Evolutionary conservation across 2,113 vertebrate genomes (phyloP).

Genomic region (Synchiropus splendidus): DNA sequence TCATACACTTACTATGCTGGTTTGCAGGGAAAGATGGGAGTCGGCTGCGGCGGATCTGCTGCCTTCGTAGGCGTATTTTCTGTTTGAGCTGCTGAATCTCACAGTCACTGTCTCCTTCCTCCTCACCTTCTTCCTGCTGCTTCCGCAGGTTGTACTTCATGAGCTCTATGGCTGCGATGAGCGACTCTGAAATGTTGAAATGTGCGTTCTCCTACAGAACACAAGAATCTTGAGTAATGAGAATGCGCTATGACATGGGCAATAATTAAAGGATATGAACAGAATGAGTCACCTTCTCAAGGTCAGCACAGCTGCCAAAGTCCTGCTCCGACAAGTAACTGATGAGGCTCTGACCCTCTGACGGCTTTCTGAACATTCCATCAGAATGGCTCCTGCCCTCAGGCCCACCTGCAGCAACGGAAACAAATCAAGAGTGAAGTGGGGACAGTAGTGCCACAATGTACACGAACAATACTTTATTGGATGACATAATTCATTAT

Average conservation of each 20-base stretch:
- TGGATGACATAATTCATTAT: too few relatives aligned
- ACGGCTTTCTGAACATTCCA: constrained; percentile 90
- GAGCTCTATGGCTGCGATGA: constrained; percentile 94
- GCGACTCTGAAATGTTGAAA: constrained; percentile 95
- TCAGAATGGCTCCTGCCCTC: constrained; percentile 70
- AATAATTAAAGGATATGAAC: not conserved
- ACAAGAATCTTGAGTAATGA: not conserved
- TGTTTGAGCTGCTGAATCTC: constrained; percentile 97
- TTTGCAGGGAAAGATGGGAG: constrained; percentile 44
- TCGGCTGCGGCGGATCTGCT: constrained; percentile 81
- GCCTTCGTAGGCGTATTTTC: constrained; percentile 87
- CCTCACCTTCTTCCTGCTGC: constrained; percentile 67
- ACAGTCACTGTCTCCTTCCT: constrained; percentile 82
- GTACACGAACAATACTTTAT: too few relatives aligned
- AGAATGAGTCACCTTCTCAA: constrained; percentile 77
- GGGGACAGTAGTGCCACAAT: too few relatives aligned
- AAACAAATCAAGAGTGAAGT: too few relatives aligned
- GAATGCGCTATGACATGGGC: not conserved
- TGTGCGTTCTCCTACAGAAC: constrained; percentile 87
- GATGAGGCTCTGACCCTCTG: constrained; percentile 94
- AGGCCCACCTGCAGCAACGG: constrained; percentile 65
- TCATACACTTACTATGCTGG: constrained; percentile 48
- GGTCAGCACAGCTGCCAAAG: constrained; percentile 96
- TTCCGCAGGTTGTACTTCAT: constrained; percentile 94
- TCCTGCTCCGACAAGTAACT: constrained; percentile 98